Evolutionary conservation across 2,888 invertebrate species (phyloP), one percentile per base, ranked within the genome.

Genomic region (Caenorhabditis angaria): DNA sequence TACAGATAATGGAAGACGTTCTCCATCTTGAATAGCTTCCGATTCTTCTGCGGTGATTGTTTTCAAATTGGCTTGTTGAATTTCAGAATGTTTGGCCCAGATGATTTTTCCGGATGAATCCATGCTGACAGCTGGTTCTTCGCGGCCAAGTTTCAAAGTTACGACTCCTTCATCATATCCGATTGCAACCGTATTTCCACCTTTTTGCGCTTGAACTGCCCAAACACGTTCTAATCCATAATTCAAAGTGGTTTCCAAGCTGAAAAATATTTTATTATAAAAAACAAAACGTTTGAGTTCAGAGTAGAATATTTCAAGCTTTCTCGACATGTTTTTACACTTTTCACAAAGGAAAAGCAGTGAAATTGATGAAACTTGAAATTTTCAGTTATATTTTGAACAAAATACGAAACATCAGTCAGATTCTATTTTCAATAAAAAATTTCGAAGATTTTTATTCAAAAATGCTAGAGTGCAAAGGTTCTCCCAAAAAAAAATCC

Each of bases 101-200:
- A 99, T 93, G 70, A 99, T 97, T 90, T 99, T 99, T 28, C 99
- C 99, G 85, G 93, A 93, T 0, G 93, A 93, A 88, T 99, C 99
- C 99, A 99, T 99, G 0, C 97, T 96, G 22, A 87, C 95, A 0
- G 97, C 97, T 0, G 99, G 99, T 88, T 99, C 97, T 88, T 99
- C 99, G 50, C 97, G 91, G 0, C 99, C 99, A n/a, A 94, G 88
- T 89, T 90, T 95, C 8, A 96, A 93, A 90, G 95, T 92, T 74
- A 96, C 94, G 80, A 94, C 94, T n/a, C 95, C 95, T 88, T 95
- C 95, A 88, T 96, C 95, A 87, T 95, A 96, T n/a, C 97, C 94
- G 62, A 99, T 91, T 3, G 95, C 95, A 0, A 99, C 94, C 12
- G 84, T 87, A 74, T 86, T 86, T 25, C 85, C 81, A 35, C 86